Base-by-base conservation (phyloP, 2,888 invertebrate genomes). In the Drosophila mercatorum region DNA sequence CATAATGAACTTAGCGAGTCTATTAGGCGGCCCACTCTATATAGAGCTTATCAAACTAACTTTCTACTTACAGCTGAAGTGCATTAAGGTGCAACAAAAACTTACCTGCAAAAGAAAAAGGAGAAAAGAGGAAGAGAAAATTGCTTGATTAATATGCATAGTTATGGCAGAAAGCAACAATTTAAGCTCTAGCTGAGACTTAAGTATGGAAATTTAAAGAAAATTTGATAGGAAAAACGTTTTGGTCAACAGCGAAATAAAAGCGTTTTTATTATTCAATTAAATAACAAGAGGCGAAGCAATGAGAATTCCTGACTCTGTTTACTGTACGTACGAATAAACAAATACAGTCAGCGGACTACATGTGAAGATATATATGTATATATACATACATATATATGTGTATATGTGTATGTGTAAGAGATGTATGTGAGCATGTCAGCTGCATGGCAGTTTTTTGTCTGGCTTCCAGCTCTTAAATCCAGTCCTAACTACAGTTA, bases 31-130 rank as follows among this genome's bases (percentile, higher is more conserved):
- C 11, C 14, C 34, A 10, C 52, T 40, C 51, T 44, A 62, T 51
- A 44, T 56, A 57, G 66, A 44, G 36, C 68, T 62, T 66, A 67
- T 64, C n/a, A 44, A 52, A 17, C 44, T 51, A 62, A 47, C 17
- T 52, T 2, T 41, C 12, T 68, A 51, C 31, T 34, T 47, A 68
- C 46, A 31, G 11, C 10, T 22, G 36, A 52, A 36, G 44, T 40
- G 51, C 52, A 62, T 47, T 26, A 61, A 51, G 46, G n/a, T 34
- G 49, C 17, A 56, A 57, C 2, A 22, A 51, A 66, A 51, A 79
- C 77, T 77, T 71, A 77, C 77, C 77, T 77, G 77, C 5, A 68
- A 71, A 31, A 26, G 28, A 38, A 11, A 38, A 11, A 14, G 41
- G 28, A 53, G 31, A 31, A 11, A 22, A 22, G 14, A 41, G 28